Evolutionary conservation across 2,113 vertebrate genomes (phyloP).

Genomic region (Pachycephala philippinensis): DNA sequence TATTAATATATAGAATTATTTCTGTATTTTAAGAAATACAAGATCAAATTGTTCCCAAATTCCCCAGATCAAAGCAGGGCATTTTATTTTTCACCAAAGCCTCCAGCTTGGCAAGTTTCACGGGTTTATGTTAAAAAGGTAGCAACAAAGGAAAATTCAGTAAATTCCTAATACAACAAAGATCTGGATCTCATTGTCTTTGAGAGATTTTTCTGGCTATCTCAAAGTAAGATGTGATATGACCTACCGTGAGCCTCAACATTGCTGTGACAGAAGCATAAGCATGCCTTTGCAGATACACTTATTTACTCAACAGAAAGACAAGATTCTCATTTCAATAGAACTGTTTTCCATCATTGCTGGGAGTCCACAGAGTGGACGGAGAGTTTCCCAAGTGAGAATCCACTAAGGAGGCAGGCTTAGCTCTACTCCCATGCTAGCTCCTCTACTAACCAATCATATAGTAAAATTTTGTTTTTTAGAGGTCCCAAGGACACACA

Average conservation of each 20-base stretch:
- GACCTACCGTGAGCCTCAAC: background rate
- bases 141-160: background rate
- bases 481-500: background rate
- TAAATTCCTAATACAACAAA: background rate
- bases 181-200: background rate
- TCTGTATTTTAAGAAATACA: background rate
- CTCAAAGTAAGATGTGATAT: background rate
- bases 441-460: background rate
- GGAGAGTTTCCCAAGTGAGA: background rate
- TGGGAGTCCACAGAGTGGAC: background rate
- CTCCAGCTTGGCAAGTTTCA: background rate
- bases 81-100: background rate
- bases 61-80: background rate
- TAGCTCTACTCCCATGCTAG: background rate
- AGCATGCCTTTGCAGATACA: background rate
- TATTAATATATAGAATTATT: background rate
- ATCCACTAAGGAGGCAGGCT: background rate
- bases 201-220: background rate
- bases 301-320: background rate
- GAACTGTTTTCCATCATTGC: background rate
- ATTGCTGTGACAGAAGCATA: background rate
- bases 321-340: background rate
- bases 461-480: background rate
- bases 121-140: background rate
- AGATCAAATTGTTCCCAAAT: background rate